Evolutionary conservation across 2,888 invertebrate genomes (phyloP).

Genomic region (Pristionchus entomophagus): DNA sequence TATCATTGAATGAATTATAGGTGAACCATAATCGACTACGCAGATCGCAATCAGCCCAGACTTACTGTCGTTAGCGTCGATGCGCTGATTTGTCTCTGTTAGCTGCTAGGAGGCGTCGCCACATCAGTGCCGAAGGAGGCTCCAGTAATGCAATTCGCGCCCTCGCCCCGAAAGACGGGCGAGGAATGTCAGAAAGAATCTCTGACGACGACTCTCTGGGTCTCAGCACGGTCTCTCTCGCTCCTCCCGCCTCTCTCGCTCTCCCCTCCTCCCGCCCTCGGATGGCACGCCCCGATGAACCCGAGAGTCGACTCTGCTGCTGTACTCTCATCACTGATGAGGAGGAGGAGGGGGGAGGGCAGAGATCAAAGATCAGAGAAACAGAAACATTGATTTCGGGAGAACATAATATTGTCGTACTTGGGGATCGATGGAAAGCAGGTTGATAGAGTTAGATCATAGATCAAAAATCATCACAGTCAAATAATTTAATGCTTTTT

Average conservation of each 20-base stretch:
- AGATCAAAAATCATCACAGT: background rate
- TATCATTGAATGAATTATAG: no score
- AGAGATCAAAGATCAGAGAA: no score
- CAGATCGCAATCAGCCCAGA: background rate
- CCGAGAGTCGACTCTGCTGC: background rate
- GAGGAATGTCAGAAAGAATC: background rate
- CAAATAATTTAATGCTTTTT: background rate
- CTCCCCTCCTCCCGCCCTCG: no score
- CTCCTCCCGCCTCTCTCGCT: background rate
- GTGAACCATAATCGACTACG: no score
- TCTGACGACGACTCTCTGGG: background rate
- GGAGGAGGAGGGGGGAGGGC: background rate
- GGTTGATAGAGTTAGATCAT: background rate
- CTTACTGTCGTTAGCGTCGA: background rate
- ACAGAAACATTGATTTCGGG: no score
- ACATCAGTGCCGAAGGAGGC: background rate
- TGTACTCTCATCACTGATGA: background rate
- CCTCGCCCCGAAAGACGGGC: background rate
- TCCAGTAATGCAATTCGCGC: constrained; percentile 26
- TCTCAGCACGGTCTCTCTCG: no score
- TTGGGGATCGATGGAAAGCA: background rate
- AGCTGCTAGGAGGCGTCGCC: background rate
- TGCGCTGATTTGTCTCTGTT: background rate
- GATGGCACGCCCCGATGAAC: no score
- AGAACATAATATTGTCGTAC: no score